Percentiles rank a stretch among this genome's conserved stretches.
These are phyloP conservation scores for Pangasius krempfi DNA, from an alignment of 2,797 vertebrate genomes.

Conservation along the genomic window DNA sequence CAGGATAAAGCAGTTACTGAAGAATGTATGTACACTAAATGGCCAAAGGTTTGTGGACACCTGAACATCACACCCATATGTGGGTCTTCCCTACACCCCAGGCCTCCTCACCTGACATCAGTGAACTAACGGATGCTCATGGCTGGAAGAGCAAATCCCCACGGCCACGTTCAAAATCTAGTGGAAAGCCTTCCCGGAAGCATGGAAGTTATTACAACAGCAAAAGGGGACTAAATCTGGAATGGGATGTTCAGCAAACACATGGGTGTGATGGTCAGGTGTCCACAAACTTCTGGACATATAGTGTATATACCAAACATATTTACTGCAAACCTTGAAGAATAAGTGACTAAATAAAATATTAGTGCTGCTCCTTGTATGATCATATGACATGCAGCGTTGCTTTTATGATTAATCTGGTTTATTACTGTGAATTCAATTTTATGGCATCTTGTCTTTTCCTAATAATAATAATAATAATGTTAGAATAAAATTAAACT, in stretches of 20 bases:
- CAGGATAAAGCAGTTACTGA: background rate
- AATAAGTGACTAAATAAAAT: background rate
- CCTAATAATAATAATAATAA: too few relatives aligned
- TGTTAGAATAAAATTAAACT: background rate
- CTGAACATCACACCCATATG: background rate
- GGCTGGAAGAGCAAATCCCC: background rate
- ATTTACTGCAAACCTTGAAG: background rate
- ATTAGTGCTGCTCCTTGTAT: background rate
- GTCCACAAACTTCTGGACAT: background rate
- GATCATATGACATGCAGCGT: background rate
- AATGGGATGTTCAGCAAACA: background rate
- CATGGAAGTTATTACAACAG: background rate
- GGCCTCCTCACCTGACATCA: background rate
- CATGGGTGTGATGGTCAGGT: background rate
- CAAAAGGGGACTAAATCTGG: background rate
- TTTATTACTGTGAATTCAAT: background rate
- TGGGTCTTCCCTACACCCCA: background rate
- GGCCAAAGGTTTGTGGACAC: background rate
- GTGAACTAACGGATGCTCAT: background rate
- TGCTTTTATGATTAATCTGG: background rate
- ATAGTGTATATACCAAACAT: background rate
- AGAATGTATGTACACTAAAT: background rate
- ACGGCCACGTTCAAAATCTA: background rate
- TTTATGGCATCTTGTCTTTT: background rate
- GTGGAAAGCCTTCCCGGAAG: background rate